phyloP scores from a whole-genome alignment of 1,140 invertebrate species.

The Orussus abietinus region DNA sequence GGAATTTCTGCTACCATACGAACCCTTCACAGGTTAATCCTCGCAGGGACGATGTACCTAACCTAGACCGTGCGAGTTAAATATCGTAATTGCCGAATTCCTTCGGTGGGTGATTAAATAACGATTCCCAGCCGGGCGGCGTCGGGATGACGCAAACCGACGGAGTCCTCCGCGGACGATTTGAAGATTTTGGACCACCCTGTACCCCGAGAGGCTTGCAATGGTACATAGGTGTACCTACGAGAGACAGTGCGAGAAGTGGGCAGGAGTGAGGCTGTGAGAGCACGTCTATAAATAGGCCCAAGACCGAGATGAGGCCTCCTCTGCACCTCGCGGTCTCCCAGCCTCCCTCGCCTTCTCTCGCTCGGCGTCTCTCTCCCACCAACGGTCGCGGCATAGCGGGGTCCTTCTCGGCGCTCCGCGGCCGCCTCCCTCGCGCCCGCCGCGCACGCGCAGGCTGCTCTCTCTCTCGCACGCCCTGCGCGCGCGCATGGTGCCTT shows the following conservation, averaged over 20 bases:
- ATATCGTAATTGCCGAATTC: conserved; percentile 4
- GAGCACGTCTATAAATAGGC: conserved; percentile 53
- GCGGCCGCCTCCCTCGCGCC: conserved; percentile 9
- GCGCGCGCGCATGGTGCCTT: conserved; percentile 2
- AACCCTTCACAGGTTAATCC: too few relatives aligned
- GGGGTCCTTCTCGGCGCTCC: conserved; percentile 8
- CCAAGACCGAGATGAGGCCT: conserved; percentile 46
- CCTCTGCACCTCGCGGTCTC: conserved; percentile 39
- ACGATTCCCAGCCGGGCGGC: too few relatives aligned
- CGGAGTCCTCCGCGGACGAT: conserved; percentile 15
- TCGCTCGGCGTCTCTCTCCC: conserved; percentile 4
- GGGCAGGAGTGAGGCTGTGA: conserved; percentile 50
- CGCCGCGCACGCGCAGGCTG: conserved; percentile 3
- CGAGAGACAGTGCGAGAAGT: conserved; percentile 40
- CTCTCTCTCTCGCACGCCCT: conserved; percentile 13
- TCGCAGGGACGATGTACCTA: too few relatives aligned
- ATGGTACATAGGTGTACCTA: conserved; percentile 17
- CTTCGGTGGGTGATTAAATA: conserved; percentile 21
- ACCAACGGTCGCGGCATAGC: neutral
- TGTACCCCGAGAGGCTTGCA: conserved; percentile 5
- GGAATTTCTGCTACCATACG: too few relatives aligned
- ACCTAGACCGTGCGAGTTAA: too few relatives aligned
- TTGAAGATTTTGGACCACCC: conserved; percentile 23
- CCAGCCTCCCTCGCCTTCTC: conserved; percentile 21
- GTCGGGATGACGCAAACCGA: too few relatives aligned